Conservation (phyloP, 2,888 invertebrate species). For the Abrostola tripartita region DNA sequence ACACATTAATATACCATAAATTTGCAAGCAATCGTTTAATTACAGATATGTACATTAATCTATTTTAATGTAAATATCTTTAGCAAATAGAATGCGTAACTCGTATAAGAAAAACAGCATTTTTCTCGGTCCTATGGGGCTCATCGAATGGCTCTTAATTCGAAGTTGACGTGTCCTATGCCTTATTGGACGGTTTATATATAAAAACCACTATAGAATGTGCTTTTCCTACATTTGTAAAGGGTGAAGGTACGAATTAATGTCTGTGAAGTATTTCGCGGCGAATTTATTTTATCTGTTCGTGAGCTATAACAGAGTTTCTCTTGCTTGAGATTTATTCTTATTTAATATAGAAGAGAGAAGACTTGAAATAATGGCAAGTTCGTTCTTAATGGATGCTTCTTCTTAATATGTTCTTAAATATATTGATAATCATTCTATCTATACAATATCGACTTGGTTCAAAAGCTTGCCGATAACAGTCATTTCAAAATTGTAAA, state of each 20-base stretch:
- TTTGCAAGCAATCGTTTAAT: background rate
- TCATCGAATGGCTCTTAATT: slow-evolving; percentile 66
- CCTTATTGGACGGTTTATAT: slow-evolving; percentile 56
- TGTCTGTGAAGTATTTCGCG: background rate
- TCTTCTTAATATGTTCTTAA: too few relatives aligned
- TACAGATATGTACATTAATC: background rate
- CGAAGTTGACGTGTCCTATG: slow-evolving; percentile 60
- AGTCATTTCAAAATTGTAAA: too few relatives aligned
- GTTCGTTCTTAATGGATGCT: too few relatives aligned
- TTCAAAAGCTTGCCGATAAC: too few relatives aligned
- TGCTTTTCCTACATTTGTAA: slow-evolving; percentile 53
- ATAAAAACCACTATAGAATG: slow-evolving; percentile 63
- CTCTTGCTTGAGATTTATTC: too few relatives aligned
- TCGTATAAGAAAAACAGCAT: slow-evolving; percentile 49
- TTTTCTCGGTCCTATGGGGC: slow-evolving; percentile 56
- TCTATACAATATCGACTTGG: too few relatives aligned
- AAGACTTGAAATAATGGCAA: too few relatives aligned
- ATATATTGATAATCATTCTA: too few relatives aligned
- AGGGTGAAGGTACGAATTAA: slow-evolving; percentile 29
- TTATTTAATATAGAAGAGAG: too few relatives aligned
- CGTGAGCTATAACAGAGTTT: too few relatives aligned
- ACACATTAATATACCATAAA: slow-evolving; percentile 30
- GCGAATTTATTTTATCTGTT: background rate
- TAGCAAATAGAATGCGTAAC: slow-evolving; percentile 35
- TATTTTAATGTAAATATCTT: slow-evolving; percentile 32